phyloP scores from a whole-genome alignment of 2,113 vertebrate genomes.

The Trogon melanurus region DNA sequence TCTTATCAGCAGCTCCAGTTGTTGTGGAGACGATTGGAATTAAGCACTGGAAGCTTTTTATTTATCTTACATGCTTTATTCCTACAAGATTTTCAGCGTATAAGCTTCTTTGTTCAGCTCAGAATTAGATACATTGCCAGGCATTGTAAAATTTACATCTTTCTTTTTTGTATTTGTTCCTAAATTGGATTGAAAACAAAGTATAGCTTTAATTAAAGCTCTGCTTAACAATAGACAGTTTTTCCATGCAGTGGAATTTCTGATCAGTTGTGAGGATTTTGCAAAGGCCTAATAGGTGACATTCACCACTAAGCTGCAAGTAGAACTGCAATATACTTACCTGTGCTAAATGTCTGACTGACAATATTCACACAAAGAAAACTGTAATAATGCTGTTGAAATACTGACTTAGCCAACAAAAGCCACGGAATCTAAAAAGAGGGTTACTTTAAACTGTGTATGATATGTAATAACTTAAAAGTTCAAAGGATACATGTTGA shows the following conservation, averaged over 20 bases:
- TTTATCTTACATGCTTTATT: conserved; percentile 80
- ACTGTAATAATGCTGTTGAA: conserved; percentile 29
- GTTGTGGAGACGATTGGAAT: conserved; percentile 78
- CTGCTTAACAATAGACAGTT: conserved; percentile 48
- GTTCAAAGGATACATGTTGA: not conserved
- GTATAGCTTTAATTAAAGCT: conserved; percentile 76
- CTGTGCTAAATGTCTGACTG: conserved; percentile 24
- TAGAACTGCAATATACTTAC: conserved; percentile 41
- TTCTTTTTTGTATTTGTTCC: conserved; percentile 72
- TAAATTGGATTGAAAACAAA: conserved; percentile 81
- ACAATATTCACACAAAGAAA: conserved; percentile 59
- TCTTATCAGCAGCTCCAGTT: conserved; percentile 82
- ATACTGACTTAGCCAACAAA: conserved; percentile 48
- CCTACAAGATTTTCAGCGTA: conserved; percentile 78
- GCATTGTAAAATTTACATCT: conserved; percentile 77
- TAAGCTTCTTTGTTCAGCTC: conserved; percentile 79
- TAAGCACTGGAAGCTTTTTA: conserved; percentile 80
- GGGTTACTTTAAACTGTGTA: not conserved
- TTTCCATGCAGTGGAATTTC: conserved; percentile 23
- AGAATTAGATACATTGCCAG: conserved; percentile 74
- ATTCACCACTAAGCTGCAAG: conserved; percentile 27
- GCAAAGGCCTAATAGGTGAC: conserved; percentile 32
- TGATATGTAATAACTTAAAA: not conserved
- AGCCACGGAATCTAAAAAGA: conserved; percentile 26
- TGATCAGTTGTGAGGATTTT: conserved; percentile 60